phyloP scores from a whole-genome alignment of 2,113 vertebrate genomes.

The Mustela nigripes region DNA sequence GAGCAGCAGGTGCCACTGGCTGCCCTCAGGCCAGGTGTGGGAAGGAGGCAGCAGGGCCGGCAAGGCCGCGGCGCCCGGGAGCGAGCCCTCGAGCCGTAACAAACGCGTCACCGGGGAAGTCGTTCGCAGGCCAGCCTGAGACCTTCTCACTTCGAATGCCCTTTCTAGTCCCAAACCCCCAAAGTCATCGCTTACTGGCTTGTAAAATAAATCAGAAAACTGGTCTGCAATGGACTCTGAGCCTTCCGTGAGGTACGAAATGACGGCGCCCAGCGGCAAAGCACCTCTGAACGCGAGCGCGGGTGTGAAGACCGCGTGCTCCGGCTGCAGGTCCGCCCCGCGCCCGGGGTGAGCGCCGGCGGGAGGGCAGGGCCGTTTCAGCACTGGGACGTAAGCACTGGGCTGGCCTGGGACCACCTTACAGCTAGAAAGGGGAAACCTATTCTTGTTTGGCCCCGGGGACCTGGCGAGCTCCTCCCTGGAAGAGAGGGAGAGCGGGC shows the following conservation, averaged over 20 bases:
- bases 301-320: not conserved
- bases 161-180: not conserved
- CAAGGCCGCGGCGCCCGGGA: rapidly evolving
- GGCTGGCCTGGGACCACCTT: too few relatives aligned
- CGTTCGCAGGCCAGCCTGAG: too few relatives aligned
- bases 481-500: not conserved
- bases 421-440: not conserved
- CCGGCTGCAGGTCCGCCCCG: not conserved
- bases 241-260: not conserved
- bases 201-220: not conserved
- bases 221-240: not conserved
- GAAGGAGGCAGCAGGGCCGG: too few relatives aligned
- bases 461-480: not conserved
- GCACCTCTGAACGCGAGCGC: not conserved
- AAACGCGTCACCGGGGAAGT: not conserved
- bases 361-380: not conserved
- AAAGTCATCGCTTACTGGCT: not conserved
- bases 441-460: not conserved
- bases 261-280: not conserved
- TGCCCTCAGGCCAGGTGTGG: not conserved
- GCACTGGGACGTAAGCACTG: too few relatives aligned
- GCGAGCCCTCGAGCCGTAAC: rapidly evolving
- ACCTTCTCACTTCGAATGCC: not conserved
- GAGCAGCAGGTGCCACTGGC: not conserved
- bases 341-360: not conserved